Percentiles rank a stretch among this genome's conserved stretches.
phyloP scores from a whole-genome alignment of 2,888 invertebrate genomes.

The Agrotis puta region DNA sequence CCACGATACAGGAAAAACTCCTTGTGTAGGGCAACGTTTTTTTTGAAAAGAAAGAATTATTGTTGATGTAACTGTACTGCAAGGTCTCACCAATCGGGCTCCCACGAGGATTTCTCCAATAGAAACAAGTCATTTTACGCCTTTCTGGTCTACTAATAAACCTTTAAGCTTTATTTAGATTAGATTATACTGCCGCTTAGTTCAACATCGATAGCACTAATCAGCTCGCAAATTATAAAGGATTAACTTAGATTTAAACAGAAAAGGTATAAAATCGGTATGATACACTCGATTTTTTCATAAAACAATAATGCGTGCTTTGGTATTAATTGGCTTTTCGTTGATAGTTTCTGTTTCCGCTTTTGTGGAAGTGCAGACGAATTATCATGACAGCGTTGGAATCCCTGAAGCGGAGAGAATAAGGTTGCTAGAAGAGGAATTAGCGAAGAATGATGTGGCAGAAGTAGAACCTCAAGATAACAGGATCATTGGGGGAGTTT shows the following conservation, averaged over 20 bases:
- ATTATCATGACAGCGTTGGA: constrained; percentile 73
- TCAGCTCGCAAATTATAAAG: not conserved
- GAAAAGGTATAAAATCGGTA: constrained; percentile 23
- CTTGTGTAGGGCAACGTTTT: too few species aligned
- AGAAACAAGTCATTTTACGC: too few species aligned
- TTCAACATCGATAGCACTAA: constrained; percentile 21
- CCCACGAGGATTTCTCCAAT: too few species aligned
- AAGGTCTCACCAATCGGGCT: too few species aligned
- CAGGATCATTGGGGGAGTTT: constrained; percentile 78
- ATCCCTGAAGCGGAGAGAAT: constrained; percentile 78
- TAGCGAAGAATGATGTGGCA: not conserved
- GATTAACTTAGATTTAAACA: constrained; percentile 31
- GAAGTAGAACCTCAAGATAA: constrained; percentile 5
- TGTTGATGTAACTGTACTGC: too few species aligned
- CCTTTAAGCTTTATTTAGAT: constrained; percentile 15
- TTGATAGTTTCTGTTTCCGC: constrained; percentile 49
- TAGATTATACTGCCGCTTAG: constrained; percentile 11
- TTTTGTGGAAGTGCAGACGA: constrained; percentile 28
- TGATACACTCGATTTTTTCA: not conserved
- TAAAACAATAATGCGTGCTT: constrained; percentile 35
- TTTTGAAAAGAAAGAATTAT: too few species aligned
- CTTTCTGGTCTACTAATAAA: too few species aligned
- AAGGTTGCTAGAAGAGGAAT: constrained; percentile 70
- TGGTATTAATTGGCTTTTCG: constrained; percentile 35
- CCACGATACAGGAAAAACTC: too few species aligned